Evolutionary conservation across 2,113 vertebrate species (phyloP), one percentile per base, ranked within the genome.

Genomic region (Strigops habroptila): DNA sequence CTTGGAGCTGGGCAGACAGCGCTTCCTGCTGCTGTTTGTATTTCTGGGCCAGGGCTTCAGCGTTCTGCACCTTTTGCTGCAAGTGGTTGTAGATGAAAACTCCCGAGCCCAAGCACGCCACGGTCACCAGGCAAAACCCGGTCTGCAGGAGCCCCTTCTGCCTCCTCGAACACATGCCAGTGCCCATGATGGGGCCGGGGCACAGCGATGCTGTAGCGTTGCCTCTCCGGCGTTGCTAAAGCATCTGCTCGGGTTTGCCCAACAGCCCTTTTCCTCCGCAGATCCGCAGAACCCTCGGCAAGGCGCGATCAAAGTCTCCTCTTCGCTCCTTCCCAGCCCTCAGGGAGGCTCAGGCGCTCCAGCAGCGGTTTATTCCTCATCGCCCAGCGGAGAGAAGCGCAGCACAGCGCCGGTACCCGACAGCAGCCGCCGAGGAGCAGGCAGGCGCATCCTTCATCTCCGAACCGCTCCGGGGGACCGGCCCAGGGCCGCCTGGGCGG

Each of bases 21-120:
- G 97, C 93, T 81, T 98, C 98, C 65, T 98, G 97, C 96, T 98
- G 98, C 96, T 98, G 97, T 14, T 95, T 97, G 97, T 94, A 96
- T 81, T 97, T 98, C 89, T 92, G 86, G 15, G 97, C 92, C 86
- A 97, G 82, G 9, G 73, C 81, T 21, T 97, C 96, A 1, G 97
- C 94, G 37, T 19, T 65, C 65, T 63, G 90, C 92, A 94, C 93
- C 79, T 97, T 97, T 12, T 96, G 80, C 92, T 96, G 94, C 79
- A 97, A 74, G 84, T 97, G 97, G 28, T 15, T 82, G 91, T 97
- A 97, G 19, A 98, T 31, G 33, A 97, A 94, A 11, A 57, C 74
- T 4, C 93, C 97, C 4, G 95, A 95, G 76, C 90, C 97, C 85
- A 98, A 37, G 44, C 95, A 95, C 1, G 95, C 93, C 59, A 95